A percentile compares a stretch with the other conserved stretches of the same genome.
phyloP scores from a whole-genome alignment of 1,140 invertebrate genomes.

The Chlorops oryzae region DNA sequence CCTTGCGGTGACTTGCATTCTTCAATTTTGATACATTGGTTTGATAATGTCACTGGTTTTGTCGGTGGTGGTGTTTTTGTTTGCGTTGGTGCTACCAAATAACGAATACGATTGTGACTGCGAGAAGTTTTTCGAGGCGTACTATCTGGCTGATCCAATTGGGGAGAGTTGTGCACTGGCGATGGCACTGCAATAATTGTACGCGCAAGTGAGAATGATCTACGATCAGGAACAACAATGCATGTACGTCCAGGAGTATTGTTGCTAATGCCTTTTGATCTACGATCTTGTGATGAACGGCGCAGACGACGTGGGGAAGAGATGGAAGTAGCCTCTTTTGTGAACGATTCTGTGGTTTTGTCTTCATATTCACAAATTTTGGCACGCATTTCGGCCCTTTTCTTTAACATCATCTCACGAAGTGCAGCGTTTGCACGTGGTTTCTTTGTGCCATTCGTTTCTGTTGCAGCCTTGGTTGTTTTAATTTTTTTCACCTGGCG shows the following conservation, averaged over 20 bases:
- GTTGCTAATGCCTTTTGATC: not conserved
- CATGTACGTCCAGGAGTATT: conserved; percentile 3
- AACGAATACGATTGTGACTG: no score
- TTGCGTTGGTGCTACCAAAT: no score
- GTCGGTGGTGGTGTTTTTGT: no score
- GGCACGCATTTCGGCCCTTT: conserved; percentile 27
- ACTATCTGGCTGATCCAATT: no score
- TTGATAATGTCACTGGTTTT: no score
- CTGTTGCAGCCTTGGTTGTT: conserved; percentile 15
- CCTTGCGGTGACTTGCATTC: not conserved
- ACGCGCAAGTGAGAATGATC: not conserved
- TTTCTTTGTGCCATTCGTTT: conserved; percentile 5
- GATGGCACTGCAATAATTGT: not conserved
- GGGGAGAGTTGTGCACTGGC: no score
- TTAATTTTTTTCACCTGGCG: conserved; percentile 21
- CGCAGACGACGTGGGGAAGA: conserved; percentile 6
- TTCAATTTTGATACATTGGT: not conserved
- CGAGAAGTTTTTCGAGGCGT: no score
- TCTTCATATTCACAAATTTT: conserved; percentile 13
- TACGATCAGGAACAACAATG: conserved; percentile 1
- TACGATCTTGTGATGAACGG: conserved; percentile 5
- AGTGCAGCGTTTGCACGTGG: conserved; percentile 26
- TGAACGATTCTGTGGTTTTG: not conserved
- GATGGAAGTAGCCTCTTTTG: not conserved
- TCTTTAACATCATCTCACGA: conserved; percentile 29